Evolutionary conservation across 2,113 vertebrate species (phyloP).

Genomic region (Sinocyclocheilus anshuiensis): DNA sequence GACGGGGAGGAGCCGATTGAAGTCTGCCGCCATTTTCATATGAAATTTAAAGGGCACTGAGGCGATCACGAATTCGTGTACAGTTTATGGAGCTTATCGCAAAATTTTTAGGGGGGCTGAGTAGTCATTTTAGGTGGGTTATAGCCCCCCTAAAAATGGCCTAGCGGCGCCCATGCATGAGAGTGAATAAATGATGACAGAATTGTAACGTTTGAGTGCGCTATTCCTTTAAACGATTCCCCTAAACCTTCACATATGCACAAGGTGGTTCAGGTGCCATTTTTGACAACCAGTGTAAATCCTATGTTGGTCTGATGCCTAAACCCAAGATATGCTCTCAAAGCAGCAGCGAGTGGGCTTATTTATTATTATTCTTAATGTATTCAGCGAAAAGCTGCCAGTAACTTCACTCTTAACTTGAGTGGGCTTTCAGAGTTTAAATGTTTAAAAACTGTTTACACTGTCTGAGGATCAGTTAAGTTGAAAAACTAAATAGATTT

Average conservation of each 20-base stretch:
- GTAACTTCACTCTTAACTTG: background rate
- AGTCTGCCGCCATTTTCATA: too few species aligned
- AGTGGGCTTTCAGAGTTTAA: background rate
- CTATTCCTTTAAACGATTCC: background rate
- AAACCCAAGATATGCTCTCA: background rate
- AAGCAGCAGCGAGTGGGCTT: background rate
- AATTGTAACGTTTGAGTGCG: background rate
- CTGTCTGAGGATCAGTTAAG: conserved; percentile 19
- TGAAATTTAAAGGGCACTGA: too few species aligned
- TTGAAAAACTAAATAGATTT: conserved; percentile 24
- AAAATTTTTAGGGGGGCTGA: too few species aligned
- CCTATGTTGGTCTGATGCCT: conserved; percentile 7
- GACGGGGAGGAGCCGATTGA: too few species aligned
- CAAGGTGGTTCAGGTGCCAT: conserved; percentile 1
- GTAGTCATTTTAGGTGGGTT: too few species aligned
- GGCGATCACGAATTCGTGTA: too few species aligned
- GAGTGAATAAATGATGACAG: background rate
- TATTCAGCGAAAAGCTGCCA: background rate
- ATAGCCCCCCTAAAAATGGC: too few species aligned
- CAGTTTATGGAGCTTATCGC: too few species aligned
- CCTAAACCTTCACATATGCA: conserved; percentile 6
- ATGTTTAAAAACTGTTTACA: conserved; percentile 7
- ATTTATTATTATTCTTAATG: background rate
- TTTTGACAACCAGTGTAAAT: conserved; percentile 17
- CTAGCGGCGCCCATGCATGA: too few species aligned